Evolutionary conservation across 1,140 invertebrate genomes (phyloP).

Genomic region (Achroia grisella): DNA sequence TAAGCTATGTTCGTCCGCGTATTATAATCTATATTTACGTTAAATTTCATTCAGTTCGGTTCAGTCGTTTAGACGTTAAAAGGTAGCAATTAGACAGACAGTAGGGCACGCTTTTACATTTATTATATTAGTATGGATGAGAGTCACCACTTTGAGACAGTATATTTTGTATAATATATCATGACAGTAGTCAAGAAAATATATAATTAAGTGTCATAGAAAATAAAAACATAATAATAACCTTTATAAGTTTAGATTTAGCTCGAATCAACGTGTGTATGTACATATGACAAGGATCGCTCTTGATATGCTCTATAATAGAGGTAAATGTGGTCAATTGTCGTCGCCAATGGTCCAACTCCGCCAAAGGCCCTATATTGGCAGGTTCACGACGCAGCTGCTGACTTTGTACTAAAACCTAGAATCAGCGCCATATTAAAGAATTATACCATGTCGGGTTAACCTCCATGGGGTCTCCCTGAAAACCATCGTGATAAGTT

Average conservation of each 20-base stretch:
- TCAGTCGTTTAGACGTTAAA: not conserved
- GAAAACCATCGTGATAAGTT: no score
- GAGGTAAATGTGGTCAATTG: constrained; percentile 85
- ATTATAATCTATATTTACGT: no score
- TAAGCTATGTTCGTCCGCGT: no score
- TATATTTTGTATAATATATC: no score
- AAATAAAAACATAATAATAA: constrained; percentile 43
- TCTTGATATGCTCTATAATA: constrained; percentile 85
- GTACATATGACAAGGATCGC: constrained; percentile 76
- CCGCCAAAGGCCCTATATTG: constrained; percentile 85
- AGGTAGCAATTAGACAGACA: no score
- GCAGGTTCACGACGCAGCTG: constrained; percentile 88
- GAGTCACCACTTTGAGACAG: no score
- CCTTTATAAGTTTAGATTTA: constrained; percentile 81
- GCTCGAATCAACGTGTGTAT: constrained; percentile 79
- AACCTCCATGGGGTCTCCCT: no score
- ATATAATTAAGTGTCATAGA: not conserved
- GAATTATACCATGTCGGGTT: no score
- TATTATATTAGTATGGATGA: no score
- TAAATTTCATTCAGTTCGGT: no score
- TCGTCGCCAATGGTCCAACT: constrained; percentile 88
- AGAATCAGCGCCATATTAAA: not conserved
- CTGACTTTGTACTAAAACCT: constrained; percentile 79
- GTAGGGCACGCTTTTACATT: no score
- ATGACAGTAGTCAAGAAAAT: no score